Percentiles rank a stretch among this genome's conserved stretches.
Evolutionary conservation across 2,113 vertebrate genomes (phyloP).

Genomic region (Chiloscyllium plagiosum): DNA sequence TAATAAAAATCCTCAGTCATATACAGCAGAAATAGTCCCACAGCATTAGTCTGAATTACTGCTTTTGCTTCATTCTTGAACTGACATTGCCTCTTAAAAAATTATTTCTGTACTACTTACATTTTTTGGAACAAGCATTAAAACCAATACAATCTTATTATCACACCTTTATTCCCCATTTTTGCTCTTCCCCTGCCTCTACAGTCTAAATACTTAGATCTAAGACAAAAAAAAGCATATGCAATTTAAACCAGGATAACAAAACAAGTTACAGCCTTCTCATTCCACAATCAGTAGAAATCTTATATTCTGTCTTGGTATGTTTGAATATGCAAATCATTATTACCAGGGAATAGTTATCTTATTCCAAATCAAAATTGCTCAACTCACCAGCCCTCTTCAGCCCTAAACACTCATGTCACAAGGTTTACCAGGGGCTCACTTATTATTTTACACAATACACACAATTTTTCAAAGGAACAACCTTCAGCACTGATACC

Average conservation of each 20-base stretch:
- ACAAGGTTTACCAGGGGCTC: not conserved
- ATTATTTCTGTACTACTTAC: not conserved
- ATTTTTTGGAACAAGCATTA: not conserved
- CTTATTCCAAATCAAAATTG: not conserved
- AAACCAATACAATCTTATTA: not conserved
- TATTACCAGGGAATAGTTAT: not conserved
- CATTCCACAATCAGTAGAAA: not conserved
- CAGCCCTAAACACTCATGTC: not conserved
- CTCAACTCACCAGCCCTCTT: not conserved
- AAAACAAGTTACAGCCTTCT: not conserved
- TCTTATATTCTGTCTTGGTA: too few species aligned
- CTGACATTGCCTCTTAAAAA: not conserved
- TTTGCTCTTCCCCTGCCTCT: not conserved
- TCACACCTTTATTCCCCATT: not conserved
- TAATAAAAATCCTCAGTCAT: too few species aligned
- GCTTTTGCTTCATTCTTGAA: not conserved
- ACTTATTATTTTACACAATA: not conserved
- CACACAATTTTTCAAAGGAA: not conserved
- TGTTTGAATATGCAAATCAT: not conserved
- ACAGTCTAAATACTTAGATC: not conserved
- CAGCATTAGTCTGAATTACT: not conserved
- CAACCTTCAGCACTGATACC: not conserved
- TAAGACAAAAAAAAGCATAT: not conserved
- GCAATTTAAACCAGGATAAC: not conserved
- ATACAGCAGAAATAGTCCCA: not conserved